Percentiles rank a stretch among this genome's conserved stretches.
Evolutionary conservation across 2,797 vertebrate genomes (phyloP).

Genomic region (Arctocebus calabarensis): DNA sequence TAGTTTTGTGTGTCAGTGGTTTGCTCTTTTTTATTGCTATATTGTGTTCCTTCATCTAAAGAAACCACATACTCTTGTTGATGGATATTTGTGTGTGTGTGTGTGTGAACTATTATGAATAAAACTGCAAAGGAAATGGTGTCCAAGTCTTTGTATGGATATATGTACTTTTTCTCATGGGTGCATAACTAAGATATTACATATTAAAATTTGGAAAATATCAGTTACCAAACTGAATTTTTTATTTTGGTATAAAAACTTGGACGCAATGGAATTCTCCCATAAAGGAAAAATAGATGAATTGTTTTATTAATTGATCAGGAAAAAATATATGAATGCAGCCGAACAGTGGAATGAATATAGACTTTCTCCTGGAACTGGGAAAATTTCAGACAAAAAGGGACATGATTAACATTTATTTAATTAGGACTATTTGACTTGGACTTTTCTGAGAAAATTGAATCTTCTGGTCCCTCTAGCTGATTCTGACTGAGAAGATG

Average conservation of each 20-base stretch:
- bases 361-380: conserved; percentile 36
- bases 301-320: not conserved
- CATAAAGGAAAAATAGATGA: not conserved
- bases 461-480: not conserved
- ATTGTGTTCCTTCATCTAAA: not conserved
- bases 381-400: not conserved
- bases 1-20: not conserved
- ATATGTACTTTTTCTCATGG: not conserved
- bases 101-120: not conserved
- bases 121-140: conserved; percentile 29
- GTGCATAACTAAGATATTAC: not conserved
- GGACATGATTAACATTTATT: not conserved
- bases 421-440: not conserved
- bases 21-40: conserved; percentile 40
- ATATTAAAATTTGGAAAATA: conserved; percentile 46
- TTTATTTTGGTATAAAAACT: not conserved
- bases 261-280: not conserved
- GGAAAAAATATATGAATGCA: not conserved
- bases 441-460: conserved; percentile 38
- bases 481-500: conserved; percentile 42
- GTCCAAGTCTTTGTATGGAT: not conserved
- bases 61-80: not conserved
- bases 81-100: not conserved
- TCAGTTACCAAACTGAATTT: not conserved
- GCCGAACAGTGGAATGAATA: not conserved